Evolutionary conservation across 2,113 vertebrate genomes (phyloP), one percentile per base, ranked within the genome.

Genomic region (Sorex fumeus): DNA sequence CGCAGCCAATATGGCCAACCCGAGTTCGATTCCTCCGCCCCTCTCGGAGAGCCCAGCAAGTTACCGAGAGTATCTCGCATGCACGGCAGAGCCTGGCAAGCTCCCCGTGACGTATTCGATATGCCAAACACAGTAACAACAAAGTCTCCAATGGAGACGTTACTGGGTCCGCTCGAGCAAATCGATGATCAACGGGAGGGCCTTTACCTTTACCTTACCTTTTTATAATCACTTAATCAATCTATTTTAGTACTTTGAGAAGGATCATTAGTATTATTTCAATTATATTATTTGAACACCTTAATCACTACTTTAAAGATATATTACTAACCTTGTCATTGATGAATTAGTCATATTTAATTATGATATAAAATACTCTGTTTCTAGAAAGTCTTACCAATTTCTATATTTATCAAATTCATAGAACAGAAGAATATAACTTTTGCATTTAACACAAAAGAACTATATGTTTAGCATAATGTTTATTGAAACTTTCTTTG

Each of bases 191-290:
- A n/a, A n/a, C n/a, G n/a, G n/a, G n/a, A n/a, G n/a, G n/a, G n/a
- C n/a, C n/a, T n/a, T n/a, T n/a, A n/a, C n/a, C n/a, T n/a, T n/a
- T n/a, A 57, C 53, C 53, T 57, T 64, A 28, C 30, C 30, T 66
- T 28, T 6, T 66, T 2, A 71, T 53, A 71, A 30, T 92, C 75
- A 86, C 75, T 92, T 92, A 89, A 77, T 77, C 50, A 45, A 71
- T 57, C 32, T 85, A 76, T 69, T 82, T 71, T 25, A 45, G 1
- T 45, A 62, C 53, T 77, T 76, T 85, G 53, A 88, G 30, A 67
- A 82, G 85, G 18, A 71, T 64, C 83, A 80, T 53, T 77, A 87
- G 7, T 40, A 80, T 53, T 88, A 81, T 45, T 76, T 53, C 57
- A 36, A 67, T 88, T 76, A 76, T 34, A 34, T 88, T 84, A 67